Evolutionary conservation across 2,888 invertebrate genomes (phyloP).

Genomic region (Dolichopus griseipennis): DNA sequence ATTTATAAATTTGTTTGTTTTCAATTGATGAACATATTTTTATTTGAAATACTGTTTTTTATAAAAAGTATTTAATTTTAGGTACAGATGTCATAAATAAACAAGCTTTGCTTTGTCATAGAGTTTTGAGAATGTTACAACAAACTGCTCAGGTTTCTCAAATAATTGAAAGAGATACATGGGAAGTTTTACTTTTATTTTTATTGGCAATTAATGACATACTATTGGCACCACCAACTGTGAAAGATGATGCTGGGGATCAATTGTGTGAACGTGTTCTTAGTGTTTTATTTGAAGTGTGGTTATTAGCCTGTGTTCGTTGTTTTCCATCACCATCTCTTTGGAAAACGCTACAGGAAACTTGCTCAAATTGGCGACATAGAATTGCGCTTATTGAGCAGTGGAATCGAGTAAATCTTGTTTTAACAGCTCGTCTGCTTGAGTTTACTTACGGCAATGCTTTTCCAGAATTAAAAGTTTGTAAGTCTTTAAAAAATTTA

Average conservation of each 20-base stretch:
- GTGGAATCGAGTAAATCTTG: slow-evolving; percentile 88
- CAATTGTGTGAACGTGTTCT: slow-evolving; percentile 89
- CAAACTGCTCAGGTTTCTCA: slow-evolving; percentile 68
- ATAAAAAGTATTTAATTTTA: slow-evolving; percentile 36
- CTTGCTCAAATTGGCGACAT: slow-evolving; percentile 90
- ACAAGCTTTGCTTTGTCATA: slow-evolving; percentile 88
- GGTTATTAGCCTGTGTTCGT: slow-evolving; percentile 52
- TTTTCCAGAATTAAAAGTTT: slow-evolving; percentile 71
- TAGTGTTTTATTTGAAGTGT: slow-evolving; percentile 84
- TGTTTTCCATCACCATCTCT: slow-evolving; percentile 92
- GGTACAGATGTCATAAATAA: slow-evolving; percentile 83
- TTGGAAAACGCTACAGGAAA: slow-evolving; percentile 90
- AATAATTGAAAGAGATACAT: slow-evolving; percentile 73
- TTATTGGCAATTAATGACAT: slow-evolving; percentile 86
- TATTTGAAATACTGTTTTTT: no score
- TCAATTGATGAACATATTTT: no score
- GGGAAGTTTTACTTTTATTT: slow-evolving; percentile 82
- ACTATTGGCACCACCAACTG: slow-evolving; percentile 81
- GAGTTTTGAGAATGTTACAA: slow-evolving; percentile 77
- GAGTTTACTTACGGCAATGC: slow-evolving; percentile 81
- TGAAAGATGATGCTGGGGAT: slow-evolving; percentile 91
- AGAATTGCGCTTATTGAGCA: slow-evolving; percentile 86
- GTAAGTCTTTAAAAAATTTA: slow-evolving; percentile 44
- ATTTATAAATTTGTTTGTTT: no score
- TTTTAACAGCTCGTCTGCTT: slow-evolving; percentile 74